Base-by-base conservation (phyloP, 2,797 vertebrate genomes). In the Trichosurus vulpecula region DNA sequence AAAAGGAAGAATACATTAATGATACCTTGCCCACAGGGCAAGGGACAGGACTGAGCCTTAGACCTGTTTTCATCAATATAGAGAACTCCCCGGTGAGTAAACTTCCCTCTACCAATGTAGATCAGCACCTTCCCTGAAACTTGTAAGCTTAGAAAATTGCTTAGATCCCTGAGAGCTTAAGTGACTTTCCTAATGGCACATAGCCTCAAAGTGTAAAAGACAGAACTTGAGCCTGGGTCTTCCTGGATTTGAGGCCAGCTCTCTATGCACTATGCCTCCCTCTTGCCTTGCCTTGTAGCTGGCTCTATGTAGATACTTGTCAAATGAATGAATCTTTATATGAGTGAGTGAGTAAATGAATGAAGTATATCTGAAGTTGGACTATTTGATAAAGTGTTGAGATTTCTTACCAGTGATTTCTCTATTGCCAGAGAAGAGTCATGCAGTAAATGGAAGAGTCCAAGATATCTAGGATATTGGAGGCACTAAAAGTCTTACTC, bases 401-500 rank as follows among this genome's bases (percentile, higher is more conserved):
- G 41, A 47, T 81, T 81, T 47, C 9, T 81, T 47, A 47, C 41
- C 9, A 81, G n/a, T 25, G 41, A 47, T 27, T 27, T 81, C 41
- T 27, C 22, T 47, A 47, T 81, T 47, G 11, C 22, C n/a, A 41
- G n/a, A 74, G n/a, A 74, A 41, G 6, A 41, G 6, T 9, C 92
- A 57, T 91, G n/a, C 92, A 95, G 51, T 54, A 54, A 61, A n/a
- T 16, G 47, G 74, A 92, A 90, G 2, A 61, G 61, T 74, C 19
- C 92, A 92, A 91, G 29, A 92, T 92, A 12, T 89, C 6, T 94
- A 41, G 30, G 2, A 30, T 94, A 96, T 90, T 95, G 13, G 55
- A 96, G 94, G 87, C 54, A 94, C 81, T 52, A 54, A 92, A n/a
- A 53, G 90, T 52, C 57, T 54, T 93, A 93, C 52, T 95, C 31